Conservation (phyloP, 35 echinoderm and acorn worm genomes). For the Stichopus chloronotus region DNA sequence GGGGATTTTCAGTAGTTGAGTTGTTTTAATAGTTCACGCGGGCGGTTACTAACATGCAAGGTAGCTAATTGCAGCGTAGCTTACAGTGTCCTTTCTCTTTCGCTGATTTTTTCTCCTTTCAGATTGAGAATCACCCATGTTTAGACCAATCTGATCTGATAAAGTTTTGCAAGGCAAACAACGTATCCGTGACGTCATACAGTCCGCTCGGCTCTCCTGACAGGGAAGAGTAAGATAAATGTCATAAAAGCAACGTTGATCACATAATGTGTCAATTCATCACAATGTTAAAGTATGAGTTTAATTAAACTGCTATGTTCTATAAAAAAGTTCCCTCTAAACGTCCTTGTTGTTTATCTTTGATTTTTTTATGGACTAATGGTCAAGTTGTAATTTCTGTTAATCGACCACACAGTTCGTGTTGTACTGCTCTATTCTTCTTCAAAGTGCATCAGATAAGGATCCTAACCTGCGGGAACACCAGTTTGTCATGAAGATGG, state of each 20-base stretch:
- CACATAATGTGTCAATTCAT: background rate
- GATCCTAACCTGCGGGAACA: constrained; percentile 29
- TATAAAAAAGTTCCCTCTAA: too few species aligned
- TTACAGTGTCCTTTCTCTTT: background rate
- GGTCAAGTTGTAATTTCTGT: too few species aligned
- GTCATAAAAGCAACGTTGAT: background rate
- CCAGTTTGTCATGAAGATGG: constrained; percentile 38
- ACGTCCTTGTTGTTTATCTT: too few species aligned
- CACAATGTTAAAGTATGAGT: background rate
- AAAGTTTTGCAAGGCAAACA: constrained; percentile 22
- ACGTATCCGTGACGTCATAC: constrained; percentile 40
- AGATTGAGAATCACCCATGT: constrained; percentile 38
- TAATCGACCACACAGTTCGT: too few species aligned
- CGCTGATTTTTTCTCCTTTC: background rate
- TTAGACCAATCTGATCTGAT: constrained; percentile 25
- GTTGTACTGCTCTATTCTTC: too few species aligned
- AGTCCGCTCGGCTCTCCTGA: constrained; percentile 48
- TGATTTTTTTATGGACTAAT: too few species aligned
- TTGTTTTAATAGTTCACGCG: too few species aligned
- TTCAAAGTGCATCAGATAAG: constrained; percentile 39
- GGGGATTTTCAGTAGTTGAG: too few species aligned
- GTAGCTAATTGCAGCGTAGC: too few species aligned
- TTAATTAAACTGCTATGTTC: background rate
- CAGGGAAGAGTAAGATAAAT: background rate
- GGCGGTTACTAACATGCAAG: too few species aligned